A percentile compares a stretch with the other conserved stretches of the same genome.
Evolutionary conservation across 2,888 invertebrate species (phyloP).

Genomic region (Microdon myrmicae): DNA sequence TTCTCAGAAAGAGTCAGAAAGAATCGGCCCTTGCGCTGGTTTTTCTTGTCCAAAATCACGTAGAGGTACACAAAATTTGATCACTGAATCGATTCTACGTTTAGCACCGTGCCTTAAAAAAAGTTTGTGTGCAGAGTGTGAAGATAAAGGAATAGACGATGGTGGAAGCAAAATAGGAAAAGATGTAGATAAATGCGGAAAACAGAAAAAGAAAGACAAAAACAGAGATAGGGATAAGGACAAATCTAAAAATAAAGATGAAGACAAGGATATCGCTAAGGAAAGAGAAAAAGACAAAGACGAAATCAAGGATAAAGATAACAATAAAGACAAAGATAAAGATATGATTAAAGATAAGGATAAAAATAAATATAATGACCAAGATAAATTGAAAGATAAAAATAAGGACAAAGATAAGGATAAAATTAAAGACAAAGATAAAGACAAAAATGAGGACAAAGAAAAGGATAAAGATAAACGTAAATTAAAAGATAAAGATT

Average conservation of each 20-base stretch:
- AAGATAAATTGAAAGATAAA: neutral
- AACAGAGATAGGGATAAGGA: constrained; percentile 3
- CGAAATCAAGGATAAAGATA: constrained; percentile 3
- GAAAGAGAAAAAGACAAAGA: neutral
- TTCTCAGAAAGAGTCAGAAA: neutral
- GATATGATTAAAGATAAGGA: neutral
- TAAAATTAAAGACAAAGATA: constrained; percentile 1
- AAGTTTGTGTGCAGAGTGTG: neutral
- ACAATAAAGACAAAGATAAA: constrained; percentile 1
- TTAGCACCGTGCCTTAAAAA: neutral
- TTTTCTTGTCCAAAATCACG: too few species aligned
- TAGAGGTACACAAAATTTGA: too few species aligned
- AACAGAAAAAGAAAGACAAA: constrained; percentile 7
- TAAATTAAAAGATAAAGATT: neutral
- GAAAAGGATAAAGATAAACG: constrained; percentile 1
- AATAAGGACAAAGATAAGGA: neutral
- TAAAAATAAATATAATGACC: constrained; percentile 1
- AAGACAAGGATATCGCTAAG: neutral
- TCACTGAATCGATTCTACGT: too few species aligned
- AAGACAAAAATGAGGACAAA: constrained; percentile 1
- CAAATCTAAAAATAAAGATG: neutral
- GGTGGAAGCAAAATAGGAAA: neutral
- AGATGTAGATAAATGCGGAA: constrained; percentile 4
- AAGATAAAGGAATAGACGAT: neutral
- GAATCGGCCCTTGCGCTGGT: neutral